A percentile compares a stretch with the other conserved stretches of the same genome.
Conservation (phyloP, 2,888 invertebrate genomes). For the Plebejus anna region DNA sequence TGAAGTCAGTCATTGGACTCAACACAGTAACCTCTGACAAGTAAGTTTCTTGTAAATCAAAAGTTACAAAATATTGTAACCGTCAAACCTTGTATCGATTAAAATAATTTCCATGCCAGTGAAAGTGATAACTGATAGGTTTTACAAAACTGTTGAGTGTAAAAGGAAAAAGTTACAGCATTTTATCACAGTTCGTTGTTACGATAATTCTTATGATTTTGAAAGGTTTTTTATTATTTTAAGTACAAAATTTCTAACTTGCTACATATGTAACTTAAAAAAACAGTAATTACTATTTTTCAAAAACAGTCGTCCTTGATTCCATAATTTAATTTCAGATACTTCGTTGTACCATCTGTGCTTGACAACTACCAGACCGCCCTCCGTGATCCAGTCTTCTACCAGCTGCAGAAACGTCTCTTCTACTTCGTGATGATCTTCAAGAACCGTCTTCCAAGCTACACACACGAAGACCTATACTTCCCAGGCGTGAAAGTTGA, state of each 20-base stretch:
- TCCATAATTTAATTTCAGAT: constrained; percentile 50
- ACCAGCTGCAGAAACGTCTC: constrained; percentile 83
- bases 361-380: constrained; percentile 83
- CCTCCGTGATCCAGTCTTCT: constrained; percentile 87
- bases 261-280: no score
- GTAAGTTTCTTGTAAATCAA: constrained; percentile 47
- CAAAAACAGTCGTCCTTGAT: not conserved
- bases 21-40: constrained; percentile 59
- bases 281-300: not conserved
- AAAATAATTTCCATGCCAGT: not conserved
- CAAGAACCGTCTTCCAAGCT: constrained; percentile 80
- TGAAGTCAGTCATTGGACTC: constrained; percentile 70
- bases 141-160: no score
- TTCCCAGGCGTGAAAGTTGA: constrained; percentile 84
- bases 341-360: constrained; percentile 78
- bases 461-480: constrained; percentile 80
- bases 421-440: constrained; percentile 78
- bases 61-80: no score
- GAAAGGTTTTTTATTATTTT: no score
- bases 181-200: no score
- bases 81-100: not conserved
- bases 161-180: no score
- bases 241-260: no score
- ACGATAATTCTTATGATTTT: no score
- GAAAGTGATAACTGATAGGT: not conserved